These are phyloP conservation scores for Tokudaia tokunoshimensis DNA, from an alignment of 2,797 vertebrate species.

Conservation along the genomic window DNA sequence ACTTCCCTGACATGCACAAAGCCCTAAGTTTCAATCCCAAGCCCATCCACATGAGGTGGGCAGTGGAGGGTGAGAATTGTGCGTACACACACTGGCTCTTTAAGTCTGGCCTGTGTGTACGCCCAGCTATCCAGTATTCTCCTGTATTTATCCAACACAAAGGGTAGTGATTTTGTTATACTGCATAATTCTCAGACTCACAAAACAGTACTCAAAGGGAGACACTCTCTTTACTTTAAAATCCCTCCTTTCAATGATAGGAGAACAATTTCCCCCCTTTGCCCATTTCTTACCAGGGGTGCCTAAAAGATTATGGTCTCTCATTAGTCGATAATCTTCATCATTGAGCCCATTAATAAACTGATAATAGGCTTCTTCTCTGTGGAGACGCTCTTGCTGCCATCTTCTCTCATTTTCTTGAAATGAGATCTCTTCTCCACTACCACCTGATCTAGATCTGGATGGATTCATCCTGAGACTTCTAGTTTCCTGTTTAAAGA, in stretches of 20 bases:
- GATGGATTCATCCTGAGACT: constrained; percentile 85
- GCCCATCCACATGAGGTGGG: too few relatives aligned
- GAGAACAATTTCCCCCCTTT: constrained; percentile 40
- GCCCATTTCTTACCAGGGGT: constrained; percentile 91
- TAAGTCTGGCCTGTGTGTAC: background rate
- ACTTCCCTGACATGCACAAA: background rate
- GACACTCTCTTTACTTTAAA: constrained; percentile 6
- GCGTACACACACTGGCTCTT: background rate
- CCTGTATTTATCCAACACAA: constrained; percentile 11
- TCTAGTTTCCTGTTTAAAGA: constrained; percentile 75
- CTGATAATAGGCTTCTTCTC: constrained; percentile 98
- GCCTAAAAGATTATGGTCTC: constrained; percentile 96
- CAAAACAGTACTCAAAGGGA: background rate
- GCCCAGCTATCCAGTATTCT: background rate
- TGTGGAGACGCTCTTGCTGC: constrained; percentile 96
- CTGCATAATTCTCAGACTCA: constrained; percentile 37
- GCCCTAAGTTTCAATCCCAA: background rate
- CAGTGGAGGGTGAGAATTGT: background rate
- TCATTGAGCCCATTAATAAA: constrained; percentile 97
- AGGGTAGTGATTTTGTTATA: constrained; percentile 27
- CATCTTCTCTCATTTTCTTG: constrained; percentile 92
- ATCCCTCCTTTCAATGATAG: constrained; percentile 20
- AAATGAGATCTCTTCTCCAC: constrained; percentile 77
- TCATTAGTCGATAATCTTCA: constrained; percentile 98
- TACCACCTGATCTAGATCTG: constrained; percentile 74